phyloP scores from a whole-genome alignment of 2,797 vertebrate genomes.

The Naso thynnoides region DNA sequence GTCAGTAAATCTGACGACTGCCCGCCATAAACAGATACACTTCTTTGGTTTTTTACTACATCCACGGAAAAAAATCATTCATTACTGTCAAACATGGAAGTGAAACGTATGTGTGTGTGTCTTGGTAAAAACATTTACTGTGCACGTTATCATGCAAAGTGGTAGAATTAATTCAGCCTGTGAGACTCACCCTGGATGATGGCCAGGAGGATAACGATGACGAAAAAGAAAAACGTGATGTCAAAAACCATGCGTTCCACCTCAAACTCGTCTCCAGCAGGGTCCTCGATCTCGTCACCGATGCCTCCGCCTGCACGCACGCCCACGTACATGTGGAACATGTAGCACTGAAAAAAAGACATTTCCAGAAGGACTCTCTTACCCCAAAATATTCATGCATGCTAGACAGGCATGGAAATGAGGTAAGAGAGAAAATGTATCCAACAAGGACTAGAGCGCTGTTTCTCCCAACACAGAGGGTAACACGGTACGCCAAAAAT shows the following conservation, averaged over 20 bases:
- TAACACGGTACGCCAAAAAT: not conserved
- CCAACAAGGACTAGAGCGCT: not conserved
- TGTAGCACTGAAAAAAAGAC: constrained; percentile 80
- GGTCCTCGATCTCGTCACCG: constrained; percentile 85
- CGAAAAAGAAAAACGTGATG: constrained; percentile 88
- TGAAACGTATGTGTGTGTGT: constrained; percentile 10
- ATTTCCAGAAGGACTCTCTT: no score
- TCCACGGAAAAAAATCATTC: constrained; percentile 36
- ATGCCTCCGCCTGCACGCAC: constrained; percentile 86
- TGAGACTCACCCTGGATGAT: constrained; percentile 85
- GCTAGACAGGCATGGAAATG: not conserved
- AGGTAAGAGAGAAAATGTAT: not conserved
- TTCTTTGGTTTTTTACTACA: not conserved
- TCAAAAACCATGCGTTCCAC: constrained; percentile 85
- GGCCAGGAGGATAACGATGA: constrained; percentile 86
- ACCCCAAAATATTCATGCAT: not conserved
- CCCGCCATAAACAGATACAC: constrained; percentile 16
- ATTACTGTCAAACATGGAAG: constrained; percentile 16
- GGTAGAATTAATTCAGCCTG: not conserved
- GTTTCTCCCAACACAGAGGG: not conserved
- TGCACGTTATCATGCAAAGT: not conserved
- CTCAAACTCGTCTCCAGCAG: constrained; percentile 85
- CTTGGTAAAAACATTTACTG: not conserved
- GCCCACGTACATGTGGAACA: constrained; percentile 88
- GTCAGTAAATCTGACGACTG: constrained; percentile 12